phyloP scores from a whole-genome alignment of 2,888 invertebrate genomes.

The Plebejus argus region DNA sequence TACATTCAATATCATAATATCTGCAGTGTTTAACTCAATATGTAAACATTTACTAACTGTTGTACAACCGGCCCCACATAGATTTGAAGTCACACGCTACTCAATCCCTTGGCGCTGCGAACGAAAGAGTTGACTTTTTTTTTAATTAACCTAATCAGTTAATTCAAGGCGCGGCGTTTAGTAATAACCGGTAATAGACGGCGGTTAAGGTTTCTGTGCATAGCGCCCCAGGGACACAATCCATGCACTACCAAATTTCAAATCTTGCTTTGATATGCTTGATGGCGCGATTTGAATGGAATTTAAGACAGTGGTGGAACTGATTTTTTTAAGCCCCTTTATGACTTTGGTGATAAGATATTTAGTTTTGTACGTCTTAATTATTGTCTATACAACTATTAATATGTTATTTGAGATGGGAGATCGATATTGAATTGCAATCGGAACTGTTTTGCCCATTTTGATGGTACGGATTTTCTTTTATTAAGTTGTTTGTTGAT shows the following conservation, averaged over 20 bases:
- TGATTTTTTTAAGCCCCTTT: neutral
- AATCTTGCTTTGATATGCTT: constrained; percentile 23
- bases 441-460: neutral
- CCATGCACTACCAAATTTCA: constrained; percentile 27
- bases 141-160: constrained; percentile 79
- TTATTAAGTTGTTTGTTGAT: too few relatives aligned
- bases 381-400: neutral
- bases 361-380: neutral
- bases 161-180: constrained; percentile 65
- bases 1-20: too few relatives aligned
- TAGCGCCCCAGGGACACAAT: constrained; percentile 37
- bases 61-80: constrained; percentile 52
- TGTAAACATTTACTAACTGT: constrained; percentile 35
- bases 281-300: constrained; percentile 16
- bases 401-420: too few relatives aligned
- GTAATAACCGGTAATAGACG: constrained; percentile 44
- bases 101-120: constrained; percentile 58
- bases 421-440: neutral
- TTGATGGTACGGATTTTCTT: too few relatives aligned
- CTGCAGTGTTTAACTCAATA: too few relatives aligned
- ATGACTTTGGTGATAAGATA: neutral
- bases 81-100: constrained; percentile 65
- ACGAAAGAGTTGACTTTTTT: constrained; percentile 73
- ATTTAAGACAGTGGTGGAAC: neutral
- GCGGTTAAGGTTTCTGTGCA: constrained; percentile 41